phyloP scores from a whole-genome alignment of 2,797 vertebrate species.

The Acanthurus leucopareius region DNA sequence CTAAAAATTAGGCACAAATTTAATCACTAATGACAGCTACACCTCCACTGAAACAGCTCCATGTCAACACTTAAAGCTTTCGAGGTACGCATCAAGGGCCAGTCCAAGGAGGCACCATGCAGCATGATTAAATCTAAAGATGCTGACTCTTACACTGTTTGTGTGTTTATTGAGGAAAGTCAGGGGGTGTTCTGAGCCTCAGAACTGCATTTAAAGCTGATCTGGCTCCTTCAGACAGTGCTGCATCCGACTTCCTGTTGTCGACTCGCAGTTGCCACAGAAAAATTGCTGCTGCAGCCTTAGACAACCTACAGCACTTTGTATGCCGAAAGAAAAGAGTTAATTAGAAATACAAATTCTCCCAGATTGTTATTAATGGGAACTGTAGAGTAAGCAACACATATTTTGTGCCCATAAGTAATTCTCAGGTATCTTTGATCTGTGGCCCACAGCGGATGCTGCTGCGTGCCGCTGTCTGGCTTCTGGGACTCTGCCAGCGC shows the following conservation, averaged over 20 bases:
- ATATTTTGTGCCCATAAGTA: conserved; percentile 98
- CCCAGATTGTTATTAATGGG: conserved; percentile 98
- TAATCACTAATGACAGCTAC: neutral
- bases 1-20: neutral
- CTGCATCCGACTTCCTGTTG: conserved; percentile 87
- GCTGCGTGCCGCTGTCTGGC: conserved; percentile 93
- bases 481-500: conserved; percentile 96
- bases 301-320: conserved; percentile 86
- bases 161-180: conserved; percentile 81
- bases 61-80: conserved; percentile 57
- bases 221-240: conserved; percentile 80
- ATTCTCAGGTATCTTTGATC: conserved; percentile 99
- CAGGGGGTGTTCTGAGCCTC: conserved; percentile 76
- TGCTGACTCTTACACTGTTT: conserved; percentile 76
- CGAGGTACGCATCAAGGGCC: conserved; percentile 61
- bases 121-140: conserved; percentile 73
- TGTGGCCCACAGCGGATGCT: conserved; percentile 94
- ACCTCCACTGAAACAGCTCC: conserved; percentile 27
- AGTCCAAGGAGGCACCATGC: conserved; percentile 43
- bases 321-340: conserved; percentile 94
- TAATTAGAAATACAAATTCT: conserved; percentile 99
- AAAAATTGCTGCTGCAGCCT: conserved; percentile 79
- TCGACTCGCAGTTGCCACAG: conserved; percentile 74
- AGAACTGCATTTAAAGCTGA: conserved; percentile 84
- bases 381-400: conserved; percentile 93